Percentiles rank a stretch among this genome's conserved stretches.
These are phyloP conservation scores for Pseudopleuronectes americanus DNA, from an alignment of 2,797 vertebrate species.

Conservation along the genomic window DNA sequence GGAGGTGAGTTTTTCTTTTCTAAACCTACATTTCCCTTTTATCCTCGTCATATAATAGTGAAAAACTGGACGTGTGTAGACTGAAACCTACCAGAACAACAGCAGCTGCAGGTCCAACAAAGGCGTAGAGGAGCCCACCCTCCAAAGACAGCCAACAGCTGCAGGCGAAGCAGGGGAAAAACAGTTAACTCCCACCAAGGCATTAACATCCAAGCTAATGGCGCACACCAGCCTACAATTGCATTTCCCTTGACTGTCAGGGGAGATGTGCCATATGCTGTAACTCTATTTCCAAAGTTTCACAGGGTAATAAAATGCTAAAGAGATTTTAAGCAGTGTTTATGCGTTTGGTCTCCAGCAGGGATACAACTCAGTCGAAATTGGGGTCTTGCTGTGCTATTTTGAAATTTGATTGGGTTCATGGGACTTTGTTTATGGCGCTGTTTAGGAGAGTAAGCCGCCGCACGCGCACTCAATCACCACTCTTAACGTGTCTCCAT, in stretches of 20 bases:
- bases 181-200: conserved; percentile 79
- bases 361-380: conserved; percentile 76
- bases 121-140: conserved; percentile 98
- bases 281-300: conserved; percentile 71
- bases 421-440: conserved; percentile 70
- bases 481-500: conserved; percentile 36
- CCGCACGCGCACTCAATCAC: conserved; percentile 55
- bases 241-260: conserved; percentile 65
- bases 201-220: conserved; percentile 85
- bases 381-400: conserved; percentile 72
- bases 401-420: conserved; percentile 73
- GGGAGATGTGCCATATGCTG: conserved; percentile 70
- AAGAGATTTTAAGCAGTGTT: conserved; percentile 81
- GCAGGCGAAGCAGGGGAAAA: conserved; percentile 75
- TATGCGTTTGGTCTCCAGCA: conserved; percentile 74
- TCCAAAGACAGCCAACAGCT: conserved; percentile 99
- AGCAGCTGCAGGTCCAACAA: conserved; percentile 98
- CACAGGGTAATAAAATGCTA: conserved; percentile 73
- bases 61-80: conserved; percentile 20
- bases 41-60: neutral
- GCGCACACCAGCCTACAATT: conserved; percentile 66
- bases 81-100: conserved; percentile 94
- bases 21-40: neutral
- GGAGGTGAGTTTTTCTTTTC: neutral
- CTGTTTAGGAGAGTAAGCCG: conserved; percentile 62